Evolutionary conservation across 2,888 invertebrate species (phyloP).

Genomic region (Brachylomia viminalis): DNA sequence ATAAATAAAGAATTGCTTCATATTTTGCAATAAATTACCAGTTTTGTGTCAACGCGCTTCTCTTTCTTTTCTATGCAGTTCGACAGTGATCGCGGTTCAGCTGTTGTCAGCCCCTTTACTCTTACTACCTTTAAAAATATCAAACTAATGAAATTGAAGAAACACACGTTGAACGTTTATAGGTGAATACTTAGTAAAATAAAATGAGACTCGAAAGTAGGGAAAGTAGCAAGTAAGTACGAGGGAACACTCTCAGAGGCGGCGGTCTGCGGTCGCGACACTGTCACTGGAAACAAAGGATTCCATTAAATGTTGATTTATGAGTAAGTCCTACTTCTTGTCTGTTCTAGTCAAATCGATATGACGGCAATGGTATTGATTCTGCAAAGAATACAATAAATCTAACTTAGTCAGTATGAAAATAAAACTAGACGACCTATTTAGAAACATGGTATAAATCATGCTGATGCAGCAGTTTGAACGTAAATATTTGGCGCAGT

Average conservation of each 20-base stretch:
- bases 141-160: neutral
- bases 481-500: neutral
- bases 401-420: neutral
- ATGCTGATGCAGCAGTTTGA: neutral
- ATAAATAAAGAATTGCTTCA: no score
- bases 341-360: slow-evolving; percentile 6
- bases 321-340: slow-evolving; percentile 46
- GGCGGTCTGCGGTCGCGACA: slow-evolving; percentile 56
- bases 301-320: slow-evolving; percentile 60
- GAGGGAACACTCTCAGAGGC: slow-evolving; percentile 73
- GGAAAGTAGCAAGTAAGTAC: slow-evolving; percentile 61
- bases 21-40: no score
- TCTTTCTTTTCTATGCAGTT: no score
- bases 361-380: neutral
- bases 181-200: slow-evolving; percentile 66
- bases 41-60: no score
- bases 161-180: slow-evolving; percentile 4
- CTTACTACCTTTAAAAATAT: neutral
- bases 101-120: no score
- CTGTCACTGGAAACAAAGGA: slow-evolving; percentile 52
- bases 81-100: no score
- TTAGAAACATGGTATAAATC: neutral
- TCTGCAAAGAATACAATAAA: neutral
- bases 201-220: slow-evolving; percentile 71
- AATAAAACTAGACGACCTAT: neutral